Evolutionary conservation across 1,140 invertebrate species (phyloP).

Genomic region (Tetragonula clypearis): DNA sequence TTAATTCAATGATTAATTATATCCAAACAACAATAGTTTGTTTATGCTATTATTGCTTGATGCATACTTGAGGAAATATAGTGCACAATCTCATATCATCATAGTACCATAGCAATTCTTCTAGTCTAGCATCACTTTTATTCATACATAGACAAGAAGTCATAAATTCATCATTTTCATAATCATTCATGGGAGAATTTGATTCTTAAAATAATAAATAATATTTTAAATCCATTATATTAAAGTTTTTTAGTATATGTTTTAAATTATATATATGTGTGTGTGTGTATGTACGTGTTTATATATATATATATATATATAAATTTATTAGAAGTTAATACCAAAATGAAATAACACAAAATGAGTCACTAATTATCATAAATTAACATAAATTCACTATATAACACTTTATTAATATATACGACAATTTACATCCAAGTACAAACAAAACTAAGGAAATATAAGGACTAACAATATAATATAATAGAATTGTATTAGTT

Average conservation of each 20-base stretch:
- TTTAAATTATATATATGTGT: constrained; percentile 5
- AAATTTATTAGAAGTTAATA: background rate
- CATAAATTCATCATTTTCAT: constrained; percentile 68
- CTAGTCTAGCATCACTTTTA: constrained; percentile 80
- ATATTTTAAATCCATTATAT: constrained; percentile 17
- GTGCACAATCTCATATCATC: constrained; percentile 81
- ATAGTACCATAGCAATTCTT: constrained; percentile 83
- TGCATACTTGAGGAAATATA: constrained; percentile 80
- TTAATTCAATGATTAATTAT: constrained; percentile 32
- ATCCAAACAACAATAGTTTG: constrained; percentile 67
- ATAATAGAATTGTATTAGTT: background rate
- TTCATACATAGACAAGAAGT: constrained; percentile 82
- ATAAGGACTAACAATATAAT: background rate
- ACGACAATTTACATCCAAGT: background rate
- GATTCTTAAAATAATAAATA: constrained; percentile 66
- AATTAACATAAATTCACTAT: background rate
- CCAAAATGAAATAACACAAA: background rate
- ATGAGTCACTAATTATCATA: background rate
- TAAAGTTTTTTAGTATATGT: background rate
- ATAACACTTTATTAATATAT: background rate
- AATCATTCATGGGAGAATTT: constrained; percentile 49
- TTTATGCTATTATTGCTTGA: constrained; percentile 55
- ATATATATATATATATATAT: no score
- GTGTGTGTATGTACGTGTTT: background rate
- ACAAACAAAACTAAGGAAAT: background rate